phyloP scores from a whole-genome alignment of 1,140 invertebrate species.

The Bradynema listronoti region DNA sequence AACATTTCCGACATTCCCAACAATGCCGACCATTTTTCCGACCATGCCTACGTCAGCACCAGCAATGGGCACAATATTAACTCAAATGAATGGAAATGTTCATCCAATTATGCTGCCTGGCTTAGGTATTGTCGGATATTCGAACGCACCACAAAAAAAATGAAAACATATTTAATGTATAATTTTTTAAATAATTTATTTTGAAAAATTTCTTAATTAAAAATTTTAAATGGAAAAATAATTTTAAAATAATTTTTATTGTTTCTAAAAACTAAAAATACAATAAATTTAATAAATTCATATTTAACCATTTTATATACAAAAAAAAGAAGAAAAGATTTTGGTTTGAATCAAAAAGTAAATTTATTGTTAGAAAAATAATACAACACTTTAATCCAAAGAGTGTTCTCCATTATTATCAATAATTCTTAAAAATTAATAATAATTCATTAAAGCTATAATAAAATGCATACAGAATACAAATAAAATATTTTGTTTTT shows the following conservation, averaged over 20 bases:
- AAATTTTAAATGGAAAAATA: background rate
- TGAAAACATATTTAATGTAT: background rate
- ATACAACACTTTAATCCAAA: background rate
- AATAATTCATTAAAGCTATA: background rate
- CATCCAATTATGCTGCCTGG: slow-evolving; percentile 23
- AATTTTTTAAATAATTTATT: background rate
- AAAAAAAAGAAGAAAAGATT: background rate
- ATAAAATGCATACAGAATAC: background rate
- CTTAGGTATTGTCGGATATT: slow-evolving; percentile 22
- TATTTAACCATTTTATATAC: background rate
- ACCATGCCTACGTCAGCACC: slow-evolving; percentile 10
- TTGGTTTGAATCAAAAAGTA: background rate
- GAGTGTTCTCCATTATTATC: background rate
- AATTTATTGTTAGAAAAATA: too few species aligned
- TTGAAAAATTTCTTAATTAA: background rate
- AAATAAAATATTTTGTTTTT: background rate
- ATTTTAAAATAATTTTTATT: background rate
- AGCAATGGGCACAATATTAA: slow-evolving; percentile 24
- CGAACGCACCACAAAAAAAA: slow-evolving; percentile 20
- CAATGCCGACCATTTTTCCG: background rate
- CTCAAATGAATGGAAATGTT: slow-evolving; percentile 14
- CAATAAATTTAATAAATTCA: background rate
- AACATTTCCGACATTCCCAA: background rate
- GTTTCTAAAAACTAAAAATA: background rate
- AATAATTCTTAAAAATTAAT: background rate